Conservation (phyloP, 2,888 invertebrate genomes). For the Girardia tigrina region DNA sequence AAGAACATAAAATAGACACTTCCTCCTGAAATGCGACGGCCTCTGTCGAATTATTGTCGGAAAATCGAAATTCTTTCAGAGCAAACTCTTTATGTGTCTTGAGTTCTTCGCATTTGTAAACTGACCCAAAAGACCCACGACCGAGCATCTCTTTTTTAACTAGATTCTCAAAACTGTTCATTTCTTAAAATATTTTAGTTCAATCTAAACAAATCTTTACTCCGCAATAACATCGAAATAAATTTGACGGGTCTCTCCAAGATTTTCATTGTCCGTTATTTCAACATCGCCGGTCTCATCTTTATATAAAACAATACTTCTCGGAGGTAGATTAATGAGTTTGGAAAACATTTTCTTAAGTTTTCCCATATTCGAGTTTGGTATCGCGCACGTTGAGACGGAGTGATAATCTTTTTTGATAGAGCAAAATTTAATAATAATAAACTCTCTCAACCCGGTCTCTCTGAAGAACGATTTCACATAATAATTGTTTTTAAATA, state of each 20-base stretch:
- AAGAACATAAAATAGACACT: constrained; percentile 45
- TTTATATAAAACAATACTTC: neutral
- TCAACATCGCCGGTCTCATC: neutral
- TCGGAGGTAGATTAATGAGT: neutral
- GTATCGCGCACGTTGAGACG: neutral
- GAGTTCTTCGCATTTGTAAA: constrained; percentile 49
- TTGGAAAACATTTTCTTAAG: neutral
- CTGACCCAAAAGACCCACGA: constrained; percentile 51
- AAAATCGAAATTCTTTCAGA: constrained; percentile 41
- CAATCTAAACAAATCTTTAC: neutral
- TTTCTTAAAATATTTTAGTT: neutral
- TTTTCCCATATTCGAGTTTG: neutral
- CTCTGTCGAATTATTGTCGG: neutral
- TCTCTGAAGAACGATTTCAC: neutral
- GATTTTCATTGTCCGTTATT: neutral
- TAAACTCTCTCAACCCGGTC: neutral
- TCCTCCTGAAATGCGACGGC: constrained; percentile 38
- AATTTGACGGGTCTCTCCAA: no score
- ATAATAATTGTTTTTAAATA: neutral
- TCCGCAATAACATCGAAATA: neutral
- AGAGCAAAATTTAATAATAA: no score
- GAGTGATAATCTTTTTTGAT: no score
- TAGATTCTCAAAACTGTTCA: neutral
- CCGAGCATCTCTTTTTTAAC: constrained; percentile 40
- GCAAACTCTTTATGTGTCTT: constrained; percentile 50